These are phyloP conservation scores for Dryas iulia DNA, from an alignment of 1,140 invertebrate species.

Conservation along the genomic window DNA sequence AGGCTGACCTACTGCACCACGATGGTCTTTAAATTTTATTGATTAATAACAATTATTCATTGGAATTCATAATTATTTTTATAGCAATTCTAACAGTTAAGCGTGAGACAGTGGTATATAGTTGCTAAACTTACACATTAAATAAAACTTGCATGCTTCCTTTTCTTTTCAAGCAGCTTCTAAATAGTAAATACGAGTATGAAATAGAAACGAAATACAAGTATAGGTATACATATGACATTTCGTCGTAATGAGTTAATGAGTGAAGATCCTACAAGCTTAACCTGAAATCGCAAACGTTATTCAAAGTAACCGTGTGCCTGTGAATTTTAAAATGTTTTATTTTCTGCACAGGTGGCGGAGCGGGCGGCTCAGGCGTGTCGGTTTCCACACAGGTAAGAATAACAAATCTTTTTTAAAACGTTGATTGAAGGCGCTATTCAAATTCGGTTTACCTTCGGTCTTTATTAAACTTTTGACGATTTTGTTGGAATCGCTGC, in stretches of 20 bases:
- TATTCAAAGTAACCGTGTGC: neutral
- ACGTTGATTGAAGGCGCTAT: slow-evolving; percentile 3
- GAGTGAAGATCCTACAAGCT: neutral
- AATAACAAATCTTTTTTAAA: slow-evolving; percentile 15
- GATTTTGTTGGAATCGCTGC: neutral
- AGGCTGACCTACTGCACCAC: no score
- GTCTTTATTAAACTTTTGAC: slow-evolving; percentile 1
- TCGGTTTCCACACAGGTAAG: slow-evolving; percentile 68
- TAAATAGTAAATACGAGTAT: neutral
- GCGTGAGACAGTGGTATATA: no score
- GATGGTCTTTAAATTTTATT: no score
- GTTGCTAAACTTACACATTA: neutral
- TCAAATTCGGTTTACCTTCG: neutral
- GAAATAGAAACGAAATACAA: neutral
- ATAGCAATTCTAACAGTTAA: no score
- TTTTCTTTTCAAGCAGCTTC: neutral
- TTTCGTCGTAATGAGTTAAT: neutral
- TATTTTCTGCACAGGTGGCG: slow-evolving; percentile 50
- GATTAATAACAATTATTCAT: no score
- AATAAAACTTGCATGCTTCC: neutral
- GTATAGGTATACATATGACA: neutral
- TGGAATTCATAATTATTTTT: no score
- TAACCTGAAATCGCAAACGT: neutral
- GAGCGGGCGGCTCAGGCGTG: slow-evolving; percentile 50
- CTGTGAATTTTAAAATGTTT: slow-evolving; percentile 7